Conservation (phyloP, 2,888 invertebrate species). For the Tridacna gigas region DNA sequence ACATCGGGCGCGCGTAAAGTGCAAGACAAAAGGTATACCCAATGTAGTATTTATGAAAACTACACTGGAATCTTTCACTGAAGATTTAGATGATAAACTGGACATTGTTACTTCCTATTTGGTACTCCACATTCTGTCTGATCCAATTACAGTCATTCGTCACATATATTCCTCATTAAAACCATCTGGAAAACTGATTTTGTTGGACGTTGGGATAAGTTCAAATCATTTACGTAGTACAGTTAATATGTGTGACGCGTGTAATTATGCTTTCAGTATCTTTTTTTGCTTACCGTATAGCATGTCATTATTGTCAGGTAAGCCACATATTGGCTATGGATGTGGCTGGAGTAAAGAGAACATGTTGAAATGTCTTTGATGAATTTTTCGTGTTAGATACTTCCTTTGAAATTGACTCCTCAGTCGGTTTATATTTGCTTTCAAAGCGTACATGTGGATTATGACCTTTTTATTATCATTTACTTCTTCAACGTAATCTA, state of each 20-base stretch:
- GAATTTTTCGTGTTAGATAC: too few relatives aligned
- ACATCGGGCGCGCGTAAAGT: conserved; percentile 27
- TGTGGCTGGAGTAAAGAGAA: conserved; percentile 57
- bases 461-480: too few relatives aligned
- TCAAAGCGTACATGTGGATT: too few relatives aligned
- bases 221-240: conserved; percentile 37
- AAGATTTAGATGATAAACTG: conserved; percentile 12
- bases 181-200: conserved; percentile 34
- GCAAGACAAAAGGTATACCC: neutral
- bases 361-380: conserved; percentile 2
- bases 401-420: too few relatives aligned
- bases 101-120: conserved; percentile 51
- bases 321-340: conserved; percentile 50
- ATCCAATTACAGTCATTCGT: conserved; percentile 43
- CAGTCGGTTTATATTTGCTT: too few relatives aligned
- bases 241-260: conserved; percentile 31
- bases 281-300: conserved; percentile 57
- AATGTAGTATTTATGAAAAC: conserved; percentile 38
- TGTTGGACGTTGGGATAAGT: conserved; percentile 44
- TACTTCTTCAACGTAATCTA: too few relatives aligned
- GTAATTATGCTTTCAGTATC: conserved; percentile 40
- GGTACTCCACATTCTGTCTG: conserved; percentile 51
- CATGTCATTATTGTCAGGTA: conserved; percentile 39
- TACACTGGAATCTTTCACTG: neutral
- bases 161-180: conserved; percentile 46